Evolutionary conservation across 2,797 vertebrate genomes (phyloP).

Genomic region (Dicrostonyx torquatus): DNA sequence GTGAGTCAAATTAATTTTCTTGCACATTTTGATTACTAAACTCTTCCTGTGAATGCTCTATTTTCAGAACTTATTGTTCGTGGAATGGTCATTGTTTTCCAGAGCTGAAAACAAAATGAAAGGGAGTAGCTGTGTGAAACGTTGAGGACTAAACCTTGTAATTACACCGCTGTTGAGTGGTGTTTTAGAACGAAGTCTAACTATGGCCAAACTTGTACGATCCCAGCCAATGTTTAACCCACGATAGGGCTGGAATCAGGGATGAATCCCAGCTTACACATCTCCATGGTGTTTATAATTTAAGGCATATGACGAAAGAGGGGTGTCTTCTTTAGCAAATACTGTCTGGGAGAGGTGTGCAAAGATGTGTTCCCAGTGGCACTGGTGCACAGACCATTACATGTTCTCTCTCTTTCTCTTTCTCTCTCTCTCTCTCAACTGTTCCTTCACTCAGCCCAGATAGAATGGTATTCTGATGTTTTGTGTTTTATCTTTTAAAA

Average conservation of each 20-base stretch:
- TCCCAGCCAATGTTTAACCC: neutral
- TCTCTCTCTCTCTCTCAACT: neutral
- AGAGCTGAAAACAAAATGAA: slow-evolving; percentile 67
- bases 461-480: neutral
- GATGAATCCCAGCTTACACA: neutral
- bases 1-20: slow-evolving; percentile 66
- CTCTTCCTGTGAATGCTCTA: slow-evolving; percentile 50
- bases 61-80: slow-evolving; percentile 67
- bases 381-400: accelerated
- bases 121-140: slow-evolving; percentile 62
- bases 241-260: neutral
- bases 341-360: neutral
- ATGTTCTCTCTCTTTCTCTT: neutral
- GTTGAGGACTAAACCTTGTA: slow-evolving; percentile 57
- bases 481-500: neutral
- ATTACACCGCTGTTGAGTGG: slow-evolving; percentile 32
- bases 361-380: neutral
- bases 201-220: slow-evolving; percentile 26
- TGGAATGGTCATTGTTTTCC: slow-evolving; percentile 46
- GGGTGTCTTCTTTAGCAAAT: neutral
- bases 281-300: neutral
- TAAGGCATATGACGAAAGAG: neutral
- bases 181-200: slow-evolving; percentile 53
- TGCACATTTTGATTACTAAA: slow-evolving; percentile 59
- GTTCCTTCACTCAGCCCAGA: neutral